A percentile compares a stretch with the other conserved stretches of the same genome.
Evolutionary conservation across 2,888 invertebrate species (phyloP).

Genomic region (Eilema griseolum): DNA sequence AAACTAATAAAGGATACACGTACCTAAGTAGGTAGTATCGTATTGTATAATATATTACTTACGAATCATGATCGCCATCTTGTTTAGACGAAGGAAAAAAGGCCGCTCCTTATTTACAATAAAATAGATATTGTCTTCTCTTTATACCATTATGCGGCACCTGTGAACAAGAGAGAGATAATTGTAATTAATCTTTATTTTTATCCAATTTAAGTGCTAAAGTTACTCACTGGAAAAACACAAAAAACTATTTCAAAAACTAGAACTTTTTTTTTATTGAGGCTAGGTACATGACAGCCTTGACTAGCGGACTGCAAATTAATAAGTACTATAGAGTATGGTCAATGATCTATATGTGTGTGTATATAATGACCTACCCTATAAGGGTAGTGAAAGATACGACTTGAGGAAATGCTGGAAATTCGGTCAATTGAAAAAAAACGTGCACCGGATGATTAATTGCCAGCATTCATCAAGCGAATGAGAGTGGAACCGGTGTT

Average conservation of each 20-base stretch:
- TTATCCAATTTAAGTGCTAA: background rate
- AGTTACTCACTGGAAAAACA: background rate
- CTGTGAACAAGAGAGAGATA: slow-evolving; percentile 36
- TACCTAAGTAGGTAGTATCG: slow-evolving; percentile 20
- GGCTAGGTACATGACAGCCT: background rate
- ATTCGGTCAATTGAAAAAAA: background rate
- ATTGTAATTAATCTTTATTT: background rate
- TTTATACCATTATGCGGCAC: slow-evolving; percentile 34
- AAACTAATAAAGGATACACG: background rate
- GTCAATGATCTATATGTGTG: no score
- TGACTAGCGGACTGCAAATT: background rate
- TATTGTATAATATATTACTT: slow-evolving; percentile 39
- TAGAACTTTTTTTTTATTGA: background rate
- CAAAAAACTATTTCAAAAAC: background rate
- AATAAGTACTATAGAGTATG: background rate
- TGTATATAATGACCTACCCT: no score
- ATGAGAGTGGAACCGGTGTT: background rate
- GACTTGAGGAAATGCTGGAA: background rate
- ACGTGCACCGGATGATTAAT: background rate
- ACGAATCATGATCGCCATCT: slow-evolving; percentile 55
- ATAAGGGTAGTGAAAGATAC: background rate
- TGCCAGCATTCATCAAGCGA: background rate
- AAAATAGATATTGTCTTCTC: slow-evolving; percentile 25
- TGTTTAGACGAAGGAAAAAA: slow-evolving; percentile 31
- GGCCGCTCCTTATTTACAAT: slow-evolving; percentile 37